A percentile compares a stretch with the other conserved stretches of the same genome.
These are phyloP conservation scores for Chrysochloris asiatica DNA, from an alignment of 2,113 vertebrate species.

Conservation along the genomic window DNA sequence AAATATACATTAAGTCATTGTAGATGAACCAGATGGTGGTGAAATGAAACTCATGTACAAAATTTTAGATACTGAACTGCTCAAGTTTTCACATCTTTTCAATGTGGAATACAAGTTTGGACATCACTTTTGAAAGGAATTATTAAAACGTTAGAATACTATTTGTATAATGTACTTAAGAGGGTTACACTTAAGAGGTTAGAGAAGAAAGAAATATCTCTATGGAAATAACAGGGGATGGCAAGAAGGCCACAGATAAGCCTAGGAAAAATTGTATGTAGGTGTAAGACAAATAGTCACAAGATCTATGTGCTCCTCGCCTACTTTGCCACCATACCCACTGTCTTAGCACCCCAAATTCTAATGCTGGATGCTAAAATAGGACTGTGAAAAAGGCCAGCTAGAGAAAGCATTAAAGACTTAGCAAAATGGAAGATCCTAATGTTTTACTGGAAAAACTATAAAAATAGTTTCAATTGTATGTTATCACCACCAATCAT, in stretches of 20 bases:
- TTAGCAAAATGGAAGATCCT: background rate
- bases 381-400: background rate
- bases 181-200: background rate
- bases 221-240: too few relatives aligned
- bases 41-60: slow-evolving; percentile 64
- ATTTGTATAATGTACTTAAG: background rate
- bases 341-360: rapidly evolving
- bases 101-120: slow-evolving; percentile 41
- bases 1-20: slow-evolving; percentile 82
- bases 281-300: background rate
- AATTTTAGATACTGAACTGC: slow-evolving; percentile 62
- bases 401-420: background rate
- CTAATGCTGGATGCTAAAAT: background rate
- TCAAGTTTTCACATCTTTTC: slow-evolving; percentile 28
- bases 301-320: rapidly evolving
- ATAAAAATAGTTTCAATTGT: background rate
- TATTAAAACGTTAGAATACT: background rate
- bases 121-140: background rate
- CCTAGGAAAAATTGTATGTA: background rate
- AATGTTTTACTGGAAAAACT: background rate
- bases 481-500: too few relatives aligned
- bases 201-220: background rate
- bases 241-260: background rate
- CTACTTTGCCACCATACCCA: rapidly evolving
- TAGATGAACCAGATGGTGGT: slow-evolving; percentile 78